These are phyloP conservation scores for Cairina moschata DNA, from an alignment of 2,113 vertebrate species.

Conservation along the genomic window DNA sequence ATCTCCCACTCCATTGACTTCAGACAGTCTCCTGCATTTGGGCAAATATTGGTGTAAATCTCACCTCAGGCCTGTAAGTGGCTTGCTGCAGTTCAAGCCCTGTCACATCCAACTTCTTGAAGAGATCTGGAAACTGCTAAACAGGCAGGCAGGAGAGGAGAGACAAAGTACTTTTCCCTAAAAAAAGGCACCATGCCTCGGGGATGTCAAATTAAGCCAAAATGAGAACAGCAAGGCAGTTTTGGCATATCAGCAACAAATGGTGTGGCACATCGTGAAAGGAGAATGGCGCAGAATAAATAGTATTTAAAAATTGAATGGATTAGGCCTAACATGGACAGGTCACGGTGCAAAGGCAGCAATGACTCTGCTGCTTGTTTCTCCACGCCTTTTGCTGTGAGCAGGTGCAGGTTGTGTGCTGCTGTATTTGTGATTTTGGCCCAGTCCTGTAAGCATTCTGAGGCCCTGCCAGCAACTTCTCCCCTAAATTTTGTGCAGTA, in stretches of 20 bases:
- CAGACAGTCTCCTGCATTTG: not conserved
- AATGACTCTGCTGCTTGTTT: not conserved
- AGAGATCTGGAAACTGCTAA: not conserved
- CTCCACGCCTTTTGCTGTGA: not conserved
- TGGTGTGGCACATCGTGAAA: not conserved
- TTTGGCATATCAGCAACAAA: not conserved
- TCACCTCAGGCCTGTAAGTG: not conserved
- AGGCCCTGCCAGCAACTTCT: not conserved
- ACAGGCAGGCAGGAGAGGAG: not conserved
- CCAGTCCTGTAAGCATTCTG: not conserved
- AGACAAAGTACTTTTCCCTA: not conserved
- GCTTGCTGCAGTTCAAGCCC: not conserved
- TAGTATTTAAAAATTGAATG: not conserved
- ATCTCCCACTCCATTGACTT: not conserved
- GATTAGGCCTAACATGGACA: not conserved
- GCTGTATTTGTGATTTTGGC: not conserved
- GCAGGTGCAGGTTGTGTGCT: not conserved
- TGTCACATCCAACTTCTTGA: not conserved
- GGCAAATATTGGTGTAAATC: not conserved
- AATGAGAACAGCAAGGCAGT: accelerated
- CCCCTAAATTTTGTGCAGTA: not conserved
- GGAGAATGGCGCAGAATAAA: not conserved
- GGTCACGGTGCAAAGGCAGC: not conserved
- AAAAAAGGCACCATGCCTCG: not conserved
- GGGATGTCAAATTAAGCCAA: not conserved